These are phyloP conservation scores for Lasioglossum leucozonium DNA, from an alignment of 2,888 invertebrate genomes.

Conservation along the genomic window DNA sequence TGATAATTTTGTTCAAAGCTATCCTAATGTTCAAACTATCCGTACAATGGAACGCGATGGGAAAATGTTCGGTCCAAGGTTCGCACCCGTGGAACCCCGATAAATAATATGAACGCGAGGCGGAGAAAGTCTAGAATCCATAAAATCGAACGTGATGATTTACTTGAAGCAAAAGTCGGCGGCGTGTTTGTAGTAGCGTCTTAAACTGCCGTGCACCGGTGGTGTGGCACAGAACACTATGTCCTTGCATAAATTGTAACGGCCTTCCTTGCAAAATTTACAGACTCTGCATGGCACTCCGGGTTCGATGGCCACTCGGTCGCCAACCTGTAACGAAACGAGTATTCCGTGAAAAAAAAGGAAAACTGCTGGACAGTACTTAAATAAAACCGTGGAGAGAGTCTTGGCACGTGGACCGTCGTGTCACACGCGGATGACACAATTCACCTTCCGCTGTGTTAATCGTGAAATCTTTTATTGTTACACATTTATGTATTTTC, in stretches of 20 bases:
- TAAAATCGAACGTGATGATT: constrained; percentile 67
- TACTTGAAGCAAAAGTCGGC: constrained; percentile 95
- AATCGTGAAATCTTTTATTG: neutral
- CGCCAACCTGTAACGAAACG: constrained; percentile 86
- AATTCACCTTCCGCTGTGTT: neutral
- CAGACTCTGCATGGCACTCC: constrained; percentile 95
- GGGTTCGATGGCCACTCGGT: constrained; percentile 97
- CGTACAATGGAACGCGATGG: too few species aligned
- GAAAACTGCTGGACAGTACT: neutral
- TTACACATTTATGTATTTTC: neutral
- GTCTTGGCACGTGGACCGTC: neutral
- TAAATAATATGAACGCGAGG: neutral
- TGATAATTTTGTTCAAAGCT: too few species aligned
- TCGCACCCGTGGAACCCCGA: neutral
- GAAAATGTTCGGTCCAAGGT: neutral
- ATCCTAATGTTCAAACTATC: too few species aligned
- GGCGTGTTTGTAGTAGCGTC: constrained; percentile 94
- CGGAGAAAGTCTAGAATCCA: neutral
- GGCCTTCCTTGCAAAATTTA: constrained; percentile 93
- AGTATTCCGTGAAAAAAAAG: neutral
- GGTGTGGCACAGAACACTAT: constrained; percentile 98
- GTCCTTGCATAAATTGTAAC: constrained; percentile 95
- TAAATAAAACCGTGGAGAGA: neutral
- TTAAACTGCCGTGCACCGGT: constrained; percentile 95
- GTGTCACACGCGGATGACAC: neutral